Percentiles rank a stretch among this genome's conserved stretches.
Conservation (phyloP, 64 coral and sea anemone genomes). For the Porites lutea region DNA sequence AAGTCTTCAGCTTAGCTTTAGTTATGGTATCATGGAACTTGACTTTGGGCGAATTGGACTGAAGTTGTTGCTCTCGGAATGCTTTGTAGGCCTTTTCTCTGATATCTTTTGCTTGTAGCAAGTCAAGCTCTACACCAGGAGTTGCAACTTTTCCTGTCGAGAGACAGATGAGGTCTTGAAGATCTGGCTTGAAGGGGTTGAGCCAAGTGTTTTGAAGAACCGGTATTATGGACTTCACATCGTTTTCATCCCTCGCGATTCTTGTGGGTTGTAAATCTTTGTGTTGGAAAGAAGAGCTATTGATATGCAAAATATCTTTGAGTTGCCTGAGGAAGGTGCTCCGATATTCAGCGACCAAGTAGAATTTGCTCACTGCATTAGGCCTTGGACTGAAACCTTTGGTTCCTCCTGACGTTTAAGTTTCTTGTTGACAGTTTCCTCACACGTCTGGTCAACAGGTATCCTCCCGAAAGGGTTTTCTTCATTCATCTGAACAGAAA, state of each 20-base stretch:
- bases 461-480: slow-evolving; percentile 59
- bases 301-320: slow-evolving; percentile 55
- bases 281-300: slow-evolving; percentile 42
- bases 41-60: not conserved
- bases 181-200: slow-evolving; percentile 41
- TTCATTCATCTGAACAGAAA: slow-evolving; percentile 66
- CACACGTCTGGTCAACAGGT: slow-evolving; percentile 62
- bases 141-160: slow-evolving; percentile 57
- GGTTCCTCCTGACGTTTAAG: slow-evolving; percentile 52
- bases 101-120: slow-evolving; percentile 12
- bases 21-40: slow-evolving; percentile 48
- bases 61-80: slow-evolving; percentile 14
- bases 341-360: no score
- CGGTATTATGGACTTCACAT: slow-evolving; percentile 56
- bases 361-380: slow-evolving; percentile 56
- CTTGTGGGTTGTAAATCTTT: slow-evolving; percentile 58
- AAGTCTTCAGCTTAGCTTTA: slow-evolving; percentile 56
- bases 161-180: slow-evolving; percentile 56
- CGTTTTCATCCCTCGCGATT: slow-evolving; percentile 61
- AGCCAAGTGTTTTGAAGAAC: slow-evolving; percentile 59
- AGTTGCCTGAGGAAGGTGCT: no score
- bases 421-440: slow-evolving; percentile 81
- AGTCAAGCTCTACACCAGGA: slow-evolving; percentile 9
- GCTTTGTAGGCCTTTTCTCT: slow-evolving; percentile 38
- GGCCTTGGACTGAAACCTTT: slow-evolving; percentile 67